These are phyloP conservation scores for Ostrea edulis DNA, from an alignment of 1,140 invertebrate species.

Conservation along the genomic window DNA sequence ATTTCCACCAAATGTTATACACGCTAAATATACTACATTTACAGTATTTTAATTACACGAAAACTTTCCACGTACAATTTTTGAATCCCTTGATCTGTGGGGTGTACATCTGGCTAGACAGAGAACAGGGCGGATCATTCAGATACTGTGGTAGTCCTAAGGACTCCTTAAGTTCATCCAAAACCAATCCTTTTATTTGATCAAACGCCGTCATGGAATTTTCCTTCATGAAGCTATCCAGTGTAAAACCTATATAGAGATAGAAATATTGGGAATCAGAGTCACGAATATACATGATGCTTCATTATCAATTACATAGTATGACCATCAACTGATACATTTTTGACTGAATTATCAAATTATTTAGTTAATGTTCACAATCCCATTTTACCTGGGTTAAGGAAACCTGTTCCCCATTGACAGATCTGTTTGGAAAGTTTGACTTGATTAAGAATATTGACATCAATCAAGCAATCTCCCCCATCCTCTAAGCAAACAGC, in stretches of 20 bases:
- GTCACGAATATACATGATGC: neutral
- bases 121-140: neutral
- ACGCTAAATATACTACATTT: no score
- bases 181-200: neutral
- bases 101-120: neutral
- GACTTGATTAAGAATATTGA: conserved; percentile 27
- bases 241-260: conserved; percentile 10
- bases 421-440: conserved; percentile 32
- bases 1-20: no score
- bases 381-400: neutral
- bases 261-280: neutral
- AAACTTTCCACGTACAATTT: neutral
- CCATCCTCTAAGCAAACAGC: conserved; percentile 23
- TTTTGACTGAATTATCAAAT: no score
- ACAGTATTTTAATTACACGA: no score
- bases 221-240: neutral
- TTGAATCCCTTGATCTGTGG: neutral
- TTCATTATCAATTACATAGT: neutral
- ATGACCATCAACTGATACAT: neutral
- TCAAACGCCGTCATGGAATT: neutral
- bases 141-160: conserved; percentile 17
- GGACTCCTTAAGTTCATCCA: conserved; percentile 6
- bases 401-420: conserved; percentile 24
- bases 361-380: neutral
- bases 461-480: conserved; percentile 1